These are phyloP conservation scores for Jaculus jaculus DNA, from an alignment of 2,113 vertebrate species.

Conservation along the genomic window DNA sequence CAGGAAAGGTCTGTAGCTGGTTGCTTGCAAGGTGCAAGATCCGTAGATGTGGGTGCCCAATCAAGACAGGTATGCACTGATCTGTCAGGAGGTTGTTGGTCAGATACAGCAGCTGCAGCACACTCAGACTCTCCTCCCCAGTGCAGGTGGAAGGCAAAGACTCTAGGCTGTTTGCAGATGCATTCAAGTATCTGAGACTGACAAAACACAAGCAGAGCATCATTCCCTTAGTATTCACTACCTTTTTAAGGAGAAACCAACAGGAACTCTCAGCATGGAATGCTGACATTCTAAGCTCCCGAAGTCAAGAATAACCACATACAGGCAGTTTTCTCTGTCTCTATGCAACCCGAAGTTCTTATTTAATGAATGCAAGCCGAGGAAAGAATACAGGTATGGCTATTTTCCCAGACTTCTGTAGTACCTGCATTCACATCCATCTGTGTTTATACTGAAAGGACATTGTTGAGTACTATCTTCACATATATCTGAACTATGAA, in stretches of 20 bases:
- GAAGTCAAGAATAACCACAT: not conserved
- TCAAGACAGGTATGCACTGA: constrained; percentile 90
- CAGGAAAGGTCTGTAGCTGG: constrained; percentile 94
- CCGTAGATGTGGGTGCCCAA: constrained; percentile 91
- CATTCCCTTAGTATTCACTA: not conserved
- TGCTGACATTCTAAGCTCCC: not conserved
- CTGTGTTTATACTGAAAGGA: not conserved
- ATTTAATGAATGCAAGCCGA: not conserved
- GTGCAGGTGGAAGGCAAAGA: constrained; percentile 89
- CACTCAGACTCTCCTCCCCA: constrained; percentile 93
- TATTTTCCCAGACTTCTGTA: not conserved
- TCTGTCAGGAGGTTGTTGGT: constrained; percentile 94
- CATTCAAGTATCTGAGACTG: constrained; percentile 97
- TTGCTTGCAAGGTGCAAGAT: constrained; percentile 96
- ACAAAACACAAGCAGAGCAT: constrained; percentile 58
- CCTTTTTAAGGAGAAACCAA: not conserved
- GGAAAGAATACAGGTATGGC: not conserved
- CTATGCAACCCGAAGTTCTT: constrained; percentile 17
- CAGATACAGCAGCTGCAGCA: constrained; percentile 95
- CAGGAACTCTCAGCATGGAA: not conserved
- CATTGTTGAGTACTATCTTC: not conserved
- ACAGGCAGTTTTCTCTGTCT: constrained; percentile 18
- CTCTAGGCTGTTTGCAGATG: constrained; percentile 94
- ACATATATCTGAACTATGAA: constrained; percentile 1
- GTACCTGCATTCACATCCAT: not conserved